Base-by-base conservation (phyloP, 2,797 vertebrate species). In the Schizopygopsis pylzovi region DNA sequence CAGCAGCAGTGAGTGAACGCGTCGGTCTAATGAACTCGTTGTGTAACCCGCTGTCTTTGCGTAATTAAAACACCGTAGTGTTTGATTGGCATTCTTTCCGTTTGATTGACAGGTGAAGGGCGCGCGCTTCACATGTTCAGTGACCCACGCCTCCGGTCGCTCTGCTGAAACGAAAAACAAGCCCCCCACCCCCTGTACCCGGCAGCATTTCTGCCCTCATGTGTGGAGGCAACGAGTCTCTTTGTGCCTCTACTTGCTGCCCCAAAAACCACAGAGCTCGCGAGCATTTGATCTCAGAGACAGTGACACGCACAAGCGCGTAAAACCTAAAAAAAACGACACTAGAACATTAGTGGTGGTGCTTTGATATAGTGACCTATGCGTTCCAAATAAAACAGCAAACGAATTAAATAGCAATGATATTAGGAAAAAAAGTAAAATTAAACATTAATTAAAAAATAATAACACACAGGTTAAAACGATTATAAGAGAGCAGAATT, bases 51-150 rank as follows among this genome's bases (percentile, higher is more conserved):
- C 37, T 72, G 49, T 47, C 59, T 84, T 83, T 78, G 43, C 68
- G 75, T 87, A 85, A 88, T 88, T 90, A 80, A 88, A 88, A 72
- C 33, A 77, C 47, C 71, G 49, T 68, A 39, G 22, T 52, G 49
- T 88, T 87, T 92, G 89, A 92, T 84, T 91, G 91, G 85, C 89
- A 89, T 89, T 90, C 90, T 91, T 91, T 90, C 91, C 83, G 89
- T 92, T 91, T 92, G 91, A 92, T 89, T 91, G 94, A 90, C 92
- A 93, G 93, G 90, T 93, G 93, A 93, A 87, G 83, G 77, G 86
- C 61, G 88, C 88, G 43, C 73, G 85, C 85, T 61, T 82, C 85
- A 41, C 80, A 20, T 82, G 85, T 67, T 82, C 80, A 71, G 73
- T 83, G 85, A 86, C 85, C 85, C 85, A 28, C 80, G 81, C 85